phyloP scores from a whole-genome alignment of 2,113 vertebrate genomes.

The Oreotrochilus melanogaster region DNA sequence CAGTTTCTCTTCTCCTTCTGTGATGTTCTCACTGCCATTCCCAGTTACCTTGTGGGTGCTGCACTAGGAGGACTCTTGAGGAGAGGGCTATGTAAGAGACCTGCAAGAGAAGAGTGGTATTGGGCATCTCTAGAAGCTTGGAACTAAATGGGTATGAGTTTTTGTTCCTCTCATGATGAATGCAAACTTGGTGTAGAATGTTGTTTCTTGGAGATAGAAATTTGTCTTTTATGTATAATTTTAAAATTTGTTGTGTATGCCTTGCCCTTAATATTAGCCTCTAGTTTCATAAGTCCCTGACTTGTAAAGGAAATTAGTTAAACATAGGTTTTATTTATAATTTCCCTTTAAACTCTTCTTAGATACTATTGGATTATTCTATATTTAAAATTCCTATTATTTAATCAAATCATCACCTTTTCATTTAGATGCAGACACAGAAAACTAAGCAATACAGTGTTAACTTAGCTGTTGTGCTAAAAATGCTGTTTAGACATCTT shows the following conservation, averaged over 20 bases:
- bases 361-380: constrained; percentile 45
- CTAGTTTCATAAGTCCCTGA: not conserved
- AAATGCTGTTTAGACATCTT: constrained; percentile 20
- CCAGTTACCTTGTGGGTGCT: not conserved
- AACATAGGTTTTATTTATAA: constrained; percentile 36
- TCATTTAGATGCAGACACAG: not conserved
- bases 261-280: not conserved
- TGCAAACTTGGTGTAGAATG: not conserved
- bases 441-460: not conserved
- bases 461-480: not conserved
- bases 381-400: not conserved
- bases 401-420: constrained; percentile 42
- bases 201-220: not conserved
- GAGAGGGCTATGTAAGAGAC: not conserved
- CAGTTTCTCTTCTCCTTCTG: not conserved
- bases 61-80: not conserved
- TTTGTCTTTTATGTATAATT: not conserved
- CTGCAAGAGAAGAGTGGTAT: too few relatives aligned
- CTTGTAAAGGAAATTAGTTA: constrained; percentile 45
- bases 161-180: not conserved
- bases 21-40: not conserved
- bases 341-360: constrained; percentile 43
- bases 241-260: not conserved
- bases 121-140: not conserved
- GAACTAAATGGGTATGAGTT: not conserved